Conservation (phyloP, 2,797 vertebrate genomes). For the Poeciliopsis turneri region DNA sequence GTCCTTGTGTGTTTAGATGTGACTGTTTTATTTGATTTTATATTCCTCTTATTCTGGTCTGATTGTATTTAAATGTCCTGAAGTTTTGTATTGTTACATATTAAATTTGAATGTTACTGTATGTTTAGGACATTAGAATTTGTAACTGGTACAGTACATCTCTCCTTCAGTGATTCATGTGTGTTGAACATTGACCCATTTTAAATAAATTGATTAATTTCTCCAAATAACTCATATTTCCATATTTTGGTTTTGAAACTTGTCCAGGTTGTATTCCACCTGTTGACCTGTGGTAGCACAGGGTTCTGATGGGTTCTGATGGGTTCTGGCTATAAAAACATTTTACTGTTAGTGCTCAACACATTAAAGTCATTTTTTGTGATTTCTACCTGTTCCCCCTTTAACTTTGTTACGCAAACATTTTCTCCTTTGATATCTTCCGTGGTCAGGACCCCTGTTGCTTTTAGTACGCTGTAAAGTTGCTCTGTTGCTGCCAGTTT, state of each 20-base stretch:
- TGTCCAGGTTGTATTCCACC: background rate
- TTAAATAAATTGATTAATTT: too few species aligned
- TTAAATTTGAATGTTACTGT: too few species aligned
- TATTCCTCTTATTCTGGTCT: too few species aligned
- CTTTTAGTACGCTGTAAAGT: slow-evolving; percentile 55
- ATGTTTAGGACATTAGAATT: too few species aligned
- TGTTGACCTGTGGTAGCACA: background rate
- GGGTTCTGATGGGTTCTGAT: background rate
- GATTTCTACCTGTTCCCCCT: slow-evolving; percentile 44
- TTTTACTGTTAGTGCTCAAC: slow-evolving; percentile 28
- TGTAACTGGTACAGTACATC: too few species aligned
- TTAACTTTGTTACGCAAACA: slow-evolving; percentile 41
- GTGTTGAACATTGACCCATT: too few species aligned
- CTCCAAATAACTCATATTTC: background rate
- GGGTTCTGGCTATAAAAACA: slow-evolving; percentile 36
- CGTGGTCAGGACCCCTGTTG: slow-evolving; percentile 56
- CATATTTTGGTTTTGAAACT: background rate
- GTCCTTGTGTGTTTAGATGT: too few species aligned
- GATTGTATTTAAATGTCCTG: too few species aligned
- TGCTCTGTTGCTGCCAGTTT: slow-evolving; percentile 49
- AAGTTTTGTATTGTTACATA: too few species aligned
- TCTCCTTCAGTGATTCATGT: too few species aligned
- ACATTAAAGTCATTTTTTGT: slow-evolving; percentile 47
- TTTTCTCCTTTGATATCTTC: slow-evolving; percentile 61
- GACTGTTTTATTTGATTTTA: too few species aligned